Evolutionary conservation across 1,140 invertebrate genomes (phyloP).

Genomic region (Brachionus rubens): DNA sequence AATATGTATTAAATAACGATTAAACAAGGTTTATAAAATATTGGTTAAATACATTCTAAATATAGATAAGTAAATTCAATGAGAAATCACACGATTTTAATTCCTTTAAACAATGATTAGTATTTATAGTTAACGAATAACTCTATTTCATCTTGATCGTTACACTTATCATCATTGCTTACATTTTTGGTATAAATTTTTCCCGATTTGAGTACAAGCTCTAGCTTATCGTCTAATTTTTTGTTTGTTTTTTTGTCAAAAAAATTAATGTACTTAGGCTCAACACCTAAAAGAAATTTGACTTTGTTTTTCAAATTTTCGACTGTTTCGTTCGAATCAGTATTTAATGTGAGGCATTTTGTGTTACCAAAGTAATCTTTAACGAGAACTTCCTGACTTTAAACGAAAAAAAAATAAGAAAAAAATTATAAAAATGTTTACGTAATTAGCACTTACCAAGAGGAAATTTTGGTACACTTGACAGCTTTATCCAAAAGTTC

Average conservation of each 20-base stretch:
- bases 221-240: background rate
- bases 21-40: too few species aligned
- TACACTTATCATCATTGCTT: background rate
- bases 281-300: slow-evolving; percentile 6
- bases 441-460: too few species aligned
- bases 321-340: background rate
- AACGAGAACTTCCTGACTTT: background rate
- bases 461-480: background rate
- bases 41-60: too few species aligned
- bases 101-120: too few species aligned
- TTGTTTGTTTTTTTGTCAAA: slow-evolving; percentile 14
- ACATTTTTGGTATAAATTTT: background rate
- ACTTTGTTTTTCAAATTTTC: slow-evolving; percentile 35
- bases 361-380: slow-evolving; percentile 33
- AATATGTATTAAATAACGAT: too few species aligned
- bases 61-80: too few species aligned
- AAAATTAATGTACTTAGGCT: slow-evolving; percentile 11
- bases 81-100: too few species aligned
- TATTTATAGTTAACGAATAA: slow-evolving; percentile 4
- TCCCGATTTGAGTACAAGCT: background rate
- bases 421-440: background rate
- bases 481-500: background rate
- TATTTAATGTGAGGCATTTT: background rate
- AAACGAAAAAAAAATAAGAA: background rate
- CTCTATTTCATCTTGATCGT: slow-evolving; percentile 3